These are phyloP conservation scores for Anableps anableps DNA, from an alignment of 2,797 vertebrate genomes.

Conservation along the genomic window DNA sequence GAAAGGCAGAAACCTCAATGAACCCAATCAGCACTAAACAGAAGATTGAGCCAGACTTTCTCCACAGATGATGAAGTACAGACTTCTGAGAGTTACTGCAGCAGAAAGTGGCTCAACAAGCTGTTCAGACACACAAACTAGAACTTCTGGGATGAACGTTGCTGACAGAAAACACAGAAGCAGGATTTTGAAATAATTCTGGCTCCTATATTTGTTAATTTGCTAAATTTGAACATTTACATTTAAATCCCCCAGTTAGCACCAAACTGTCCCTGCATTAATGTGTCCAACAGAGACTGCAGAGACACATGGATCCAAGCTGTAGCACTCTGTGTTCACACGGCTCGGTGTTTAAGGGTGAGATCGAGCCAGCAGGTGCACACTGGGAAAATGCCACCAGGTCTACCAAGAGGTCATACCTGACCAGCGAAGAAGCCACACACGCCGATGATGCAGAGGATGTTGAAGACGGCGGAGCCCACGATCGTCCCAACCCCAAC, in stretches of 20 bases:
- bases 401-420: conserved; percentile 75
- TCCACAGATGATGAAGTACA: background rate
- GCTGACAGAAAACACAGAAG: no score
- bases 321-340: background rate
- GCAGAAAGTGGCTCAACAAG: background rate
- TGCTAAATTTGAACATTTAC: background rate
- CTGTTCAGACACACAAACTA: background rate
- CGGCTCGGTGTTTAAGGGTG: background rate
- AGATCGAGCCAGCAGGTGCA: background rate
- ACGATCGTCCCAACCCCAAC: conserved; percentile 96
- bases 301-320: background rate
- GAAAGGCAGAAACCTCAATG: background rate
- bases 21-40: background rate
- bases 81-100: background rate
- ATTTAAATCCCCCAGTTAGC: background rate
- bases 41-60: no score
- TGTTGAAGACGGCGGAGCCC: conserved; percentile 95
- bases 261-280: background rate
- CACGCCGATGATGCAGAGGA: conserved; percentile 95
- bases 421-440: conserved; percentile 94
- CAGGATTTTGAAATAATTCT: background rate
- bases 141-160: no score
- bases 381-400: background rate
- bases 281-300: background rate
- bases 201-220: background rate